phyloP scores from a whole-genome alignment of 2,888 invertebrate genomes.

The Drosophila emarginata region DNA sequence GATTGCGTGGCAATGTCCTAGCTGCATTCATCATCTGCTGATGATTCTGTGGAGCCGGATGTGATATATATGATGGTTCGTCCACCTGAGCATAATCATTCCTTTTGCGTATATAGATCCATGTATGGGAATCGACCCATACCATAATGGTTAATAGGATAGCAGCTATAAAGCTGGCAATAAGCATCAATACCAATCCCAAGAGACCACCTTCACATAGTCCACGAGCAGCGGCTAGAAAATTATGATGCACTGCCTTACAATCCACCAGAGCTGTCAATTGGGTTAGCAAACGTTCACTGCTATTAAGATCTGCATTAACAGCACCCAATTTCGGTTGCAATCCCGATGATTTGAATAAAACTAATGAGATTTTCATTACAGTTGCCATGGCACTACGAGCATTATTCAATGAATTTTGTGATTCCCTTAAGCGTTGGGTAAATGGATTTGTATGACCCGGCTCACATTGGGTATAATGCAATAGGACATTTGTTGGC shows the following conservation, averaged over 20 bases:
- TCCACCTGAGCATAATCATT: conserved; percentile 91
- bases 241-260: conserved; percentile 91
- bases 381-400: conserved; percentile 83
- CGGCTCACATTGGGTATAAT: conserved; percentile 92
- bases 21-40: conserved; percentile 83
- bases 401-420: conserved; percentile 85
- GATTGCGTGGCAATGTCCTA: conserved; percentile 83
- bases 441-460: conserved; percentile 91
- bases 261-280: conserved; percentile 91
- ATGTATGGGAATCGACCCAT: conserved; percentile 97
- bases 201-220: conserved; percentile 92
- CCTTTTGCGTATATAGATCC: conserved; percentile 97
- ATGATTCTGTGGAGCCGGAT: conserved; percentile 83
- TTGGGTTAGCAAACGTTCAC: conserved; percentile 88
- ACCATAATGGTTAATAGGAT: conserved; percentile 95
- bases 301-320: conserved; percentile 89
- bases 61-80: conserved; percentile 86
- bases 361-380: conserved; percentile 81
- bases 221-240: conserved; percentile 90
- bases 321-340: conserved; percentile 90
- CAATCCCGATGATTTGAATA: conserved; percentile 84
- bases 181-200: conserved; percentile 92
- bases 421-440: conserved; percentile 90
- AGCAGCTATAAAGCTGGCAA: conserved; percentile 93
- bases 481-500: conserved; percentile 86